Conservation (phyloP, 2,888 invertebrate genomes). For the Onthophagus sagittarius region DNA sequence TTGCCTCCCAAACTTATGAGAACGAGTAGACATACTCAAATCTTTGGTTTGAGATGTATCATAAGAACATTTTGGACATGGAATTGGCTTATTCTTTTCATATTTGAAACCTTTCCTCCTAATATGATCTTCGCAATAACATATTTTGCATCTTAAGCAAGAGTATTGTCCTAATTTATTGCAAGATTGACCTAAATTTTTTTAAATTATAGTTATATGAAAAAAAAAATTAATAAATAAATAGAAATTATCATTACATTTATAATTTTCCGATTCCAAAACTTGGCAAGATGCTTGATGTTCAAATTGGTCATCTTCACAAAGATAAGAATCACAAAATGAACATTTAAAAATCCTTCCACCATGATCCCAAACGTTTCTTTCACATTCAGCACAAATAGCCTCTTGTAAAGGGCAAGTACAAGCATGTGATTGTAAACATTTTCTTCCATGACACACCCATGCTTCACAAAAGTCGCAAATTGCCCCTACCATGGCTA, state of each 20-base stretch:
- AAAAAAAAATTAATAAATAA: no score
- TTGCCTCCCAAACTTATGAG: conserved; percentile 86
- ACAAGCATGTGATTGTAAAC: conserved; percentile 86
- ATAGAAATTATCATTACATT: no score
- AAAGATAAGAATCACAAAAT: conserved; percentile 83
- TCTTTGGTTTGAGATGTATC: conserved; percentile 92
- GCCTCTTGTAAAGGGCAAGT: conserved; percentile 86
- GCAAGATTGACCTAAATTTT: conserved; percentile 78
- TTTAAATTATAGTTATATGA: no score
- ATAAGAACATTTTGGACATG: conserved; percentile 92
- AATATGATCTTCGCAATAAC: conserved; percentile 96
- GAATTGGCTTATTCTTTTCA: conserved; percentile 75
- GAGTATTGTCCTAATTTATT: conserved; percentile 93
- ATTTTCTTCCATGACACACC: conserved; percentile 93
- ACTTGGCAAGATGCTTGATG: conserved; percentile 97
- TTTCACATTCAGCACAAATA: conserved; percentile 85
- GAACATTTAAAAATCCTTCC: conserved; percentile 88
- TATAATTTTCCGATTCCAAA: conserved; percentile 89
- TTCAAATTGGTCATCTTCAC: conserved; percentile 96
- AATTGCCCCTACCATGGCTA: conserved; percentile 91
- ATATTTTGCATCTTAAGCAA: conserved; percentile 91
- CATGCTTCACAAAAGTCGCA: conserved; percentile 98
- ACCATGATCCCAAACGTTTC: conserved; percentile 95
- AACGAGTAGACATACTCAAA: conserved; percentile 90
- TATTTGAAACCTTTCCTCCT: conserved; percentile 87